Evolutionary conservation across 2,888 invertebrate species (phyloP).

Genomic region (Nasonia oneida): DNA sequence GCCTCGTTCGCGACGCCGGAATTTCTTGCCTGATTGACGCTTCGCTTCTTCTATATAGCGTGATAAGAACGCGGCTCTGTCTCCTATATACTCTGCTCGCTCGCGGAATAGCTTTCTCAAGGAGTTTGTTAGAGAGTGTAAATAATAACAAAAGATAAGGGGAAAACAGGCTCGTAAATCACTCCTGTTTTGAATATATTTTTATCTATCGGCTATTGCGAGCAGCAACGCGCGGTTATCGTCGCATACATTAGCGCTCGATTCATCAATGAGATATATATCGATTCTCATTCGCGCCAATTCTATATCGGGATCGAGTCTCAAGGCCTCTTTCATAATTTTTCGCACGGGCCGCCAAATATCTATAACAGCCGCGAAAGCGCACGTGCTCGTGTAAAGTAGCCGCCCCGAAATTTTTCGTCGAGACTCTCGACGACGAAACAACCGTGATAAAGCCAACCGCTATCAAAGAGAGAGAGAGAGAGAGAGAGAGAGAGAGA

Average conservation of each 20-base stretch:
- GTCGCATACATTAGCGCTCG: background rate
- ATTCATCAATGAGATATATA: conserved; percentile 16
- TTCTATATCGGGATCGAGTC: background rate
- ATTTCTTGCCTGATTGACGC: conserved; percentile 33
- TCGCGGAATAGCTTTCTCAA: no score
- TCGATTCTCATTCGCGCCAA: background rate
- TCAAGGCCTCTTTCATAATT: background rate
- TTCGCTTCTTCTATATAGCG: no score
- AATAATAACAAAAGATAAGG: conserved; percentile 47
- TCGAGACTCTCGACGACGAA: background rate
- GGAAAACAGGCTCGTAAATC: conserved; percentile 24
- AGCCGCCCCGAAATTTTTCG: background rate
- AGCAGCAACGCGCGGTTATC: background rate
- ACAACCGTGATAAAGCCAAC: conserved; percentile 1
- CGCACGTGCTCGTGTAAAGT: background rate
- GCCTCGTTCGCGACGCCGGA: conserved; percentile 43
- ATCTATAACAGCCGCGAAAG: background rate
- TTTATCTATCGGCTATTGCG: background rate
- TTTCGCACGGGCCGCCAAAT: background rate
- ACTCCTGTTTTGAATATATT: conserved; percentile 22
- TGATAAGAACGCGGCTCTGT: background rate
- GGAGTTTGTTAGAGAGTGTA: background rate
- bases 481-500: no score
- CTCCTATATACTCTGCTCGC: no score
- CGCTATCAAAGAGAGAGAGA: background rate